phyloP scores from a whole-genome alignment of 2,888 invertebrate species.

The Aricia artaxerxes region DNA sequence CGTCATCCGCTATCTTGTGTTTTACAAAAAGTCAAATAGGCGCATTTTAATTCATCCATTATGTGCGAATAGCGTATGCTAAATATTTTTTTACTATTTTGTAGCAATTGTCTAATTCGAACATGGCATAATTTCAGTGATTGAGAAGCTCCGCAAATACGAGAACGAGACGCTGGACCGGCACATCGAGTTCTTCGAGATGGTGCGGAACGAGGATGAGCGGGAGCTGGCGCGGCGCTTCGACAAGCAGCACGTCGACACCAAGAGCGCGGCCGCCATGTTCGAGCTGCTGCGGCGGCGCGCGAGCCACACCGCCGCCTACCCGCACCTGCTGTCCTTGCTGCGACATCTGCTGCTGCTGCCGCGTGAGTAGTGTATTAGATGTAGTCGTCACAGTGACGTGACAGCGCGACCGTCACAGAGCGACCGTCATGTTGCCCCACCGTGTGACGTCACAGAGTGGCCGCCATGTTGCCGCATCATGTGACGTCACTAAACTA shows the following conservation, averaged over 20 bases:
- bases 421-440: too few species aligned
- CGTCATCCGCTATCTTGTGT: background rate
- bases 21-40: background rate
- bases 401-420: background rate
- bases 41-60: too few species aligned
- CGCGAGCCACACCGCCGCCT: slow-evolving; percentile 94
- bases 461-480: too few species aligned
- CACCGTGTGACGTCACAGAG: too few species aligned
- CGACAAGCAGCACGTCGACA: slow-evolving; percentile 95
- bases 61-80: too few species aligned
- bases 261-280: slow-evolving; percentile 95
- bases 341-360: slow-evolving; percentile 93
- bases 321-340: slow-evolving; percentile 94
- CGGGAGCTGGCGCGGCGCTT: slow-evolving; percentile 94
- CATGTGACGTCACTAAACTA: too few species aligned
- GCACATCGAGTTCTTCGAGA: slow-evolving; percentile 99
- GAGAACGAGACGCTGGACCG: slow-evolving; percentile 97
- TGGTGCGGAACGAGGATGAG: slow-evolving; percentile 98
- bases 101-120: background rate
- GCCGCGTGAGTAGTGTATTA: slow-evolving; percentile 81
- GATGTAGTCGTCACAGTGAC: too few species aligned
- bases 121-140: slow-evolving; percentile 76
- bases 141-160: slow-evolving; percentile 94
- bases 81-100: too few species aligned
- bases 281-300: slow-evolving; percentile 93